Evolutionary conservation across 2,113 vertebrate genomes (phyloP).

Genomic region (Etheostoma cragini): DNA sequence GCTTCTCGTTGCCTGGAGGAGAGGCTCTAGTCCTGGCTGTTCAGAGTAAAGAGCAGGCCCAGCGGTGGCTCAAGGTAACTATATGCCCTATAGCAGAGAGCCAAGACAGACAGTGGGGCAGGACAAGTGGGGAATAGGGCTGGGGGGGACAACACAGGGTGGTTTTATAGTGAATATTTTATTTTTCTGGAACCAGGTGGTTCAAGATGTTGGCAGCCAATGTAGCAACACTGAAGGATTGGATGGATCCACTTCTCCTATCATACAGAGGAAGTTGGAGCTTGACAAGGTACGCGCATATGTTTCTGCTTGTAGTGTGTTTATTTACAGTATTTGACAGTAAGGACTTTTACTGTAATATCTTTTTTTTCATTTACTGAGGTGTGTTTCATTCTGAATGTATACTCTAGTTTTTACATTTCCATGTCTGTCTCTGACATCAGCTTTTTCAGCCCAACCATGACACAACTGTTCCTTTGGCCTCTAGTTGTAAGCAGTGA

Average conservation of each 20-base stretch:
- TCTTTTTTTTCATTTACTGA: background rate
- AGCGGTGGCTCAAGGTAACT: conserved; percentile 95
- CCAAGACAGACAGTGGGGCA: conserved; percentile 4
- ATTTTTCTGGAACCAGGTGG: conserved; percentile 84
- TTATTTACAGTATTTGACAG: background rate
- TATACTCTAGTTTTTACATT: conserved; percentile 35
- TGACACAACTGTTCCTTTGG: conserved; percentile 65
- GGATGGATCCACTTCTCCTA: conserved; percentile 88
- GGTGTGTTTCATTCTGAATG: conserved; percentile 7
- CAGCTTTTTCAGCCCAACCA: conserved; percentile 39
- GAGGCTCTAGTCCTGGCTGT: conserved; percentile 94
- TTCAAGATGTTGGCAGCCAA: conserved; percentile 89
- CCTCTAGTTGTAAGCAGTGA: conserved; percentile 42
- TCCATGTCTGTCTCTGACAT: conserved; percentile 27
- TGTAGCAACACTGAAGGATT: conserved; percentile 67
- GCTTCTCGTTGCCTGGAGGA: conserved; percentile 90
- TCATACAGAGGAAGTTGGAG: conserved; percentile 90
- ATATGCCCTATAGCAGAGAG: background rate
- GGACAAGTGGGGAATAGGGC: background rate
- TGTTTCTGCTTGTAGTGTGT: background rate
- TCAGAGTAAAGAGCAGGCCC: conserved; percentile 96
- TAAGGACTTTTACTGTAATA: background rate
- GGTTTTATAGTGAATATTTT: conserved; percentile 17
- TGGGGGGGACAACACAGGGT: background rate
- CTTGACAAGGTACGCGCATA: conserved; percentile 89